Conservation (phyloP, 2,113 vertebrate genomes). For the Cyanoderma ruficeps region DNA sequence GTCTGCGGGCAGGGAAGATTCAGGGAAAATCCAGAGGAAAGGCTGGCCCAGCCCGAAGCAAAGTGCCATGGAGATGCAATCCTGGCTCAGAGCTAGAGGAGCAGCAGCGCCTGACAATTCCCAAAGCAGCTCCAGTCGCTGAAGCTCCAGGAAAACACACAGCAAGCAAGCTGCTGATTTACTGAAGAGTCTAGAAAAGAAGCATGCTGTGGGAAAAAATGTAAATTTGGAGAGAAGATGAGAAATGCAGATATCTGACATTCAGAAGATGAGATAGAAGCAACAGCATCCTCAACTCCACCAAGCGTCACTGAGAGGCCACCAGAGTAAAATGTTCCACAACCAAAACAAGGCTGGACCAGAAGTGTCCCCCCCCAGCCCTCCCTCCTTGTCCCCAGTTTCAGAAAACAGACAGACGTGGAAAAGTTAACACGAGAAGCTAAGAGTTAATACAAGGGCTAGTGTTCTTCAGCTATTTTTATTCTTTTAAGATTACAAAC, state of each 20-base stretch:
- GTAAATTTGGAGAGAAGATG: neutral
- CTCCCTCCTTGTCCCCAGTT: neutral
- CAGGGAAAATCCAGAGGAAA: neutral
- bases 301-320: neutral
- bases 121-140: neutral
- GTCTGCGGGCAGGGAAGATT: neutral
- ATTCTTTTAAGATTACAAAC: neutral
- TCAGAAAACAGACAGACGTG: neutral
- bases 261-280: neutral
- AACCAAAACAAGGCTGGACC: neutral
- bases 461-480: neutral
- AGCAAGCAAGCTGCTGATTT: neutral
- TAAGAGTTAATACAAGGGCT: neutral
- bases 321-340: neutral
- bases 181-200: neutral
- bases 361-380: neutral
- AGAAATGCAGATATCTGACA: neutral
- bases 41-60: neutral
- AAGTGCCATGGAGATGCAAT: rapidly evolving
- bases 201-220: neutral
- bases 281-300: neutral
- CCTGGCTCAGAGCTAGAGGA: neutral
- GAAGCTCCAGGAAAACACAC: neutral
- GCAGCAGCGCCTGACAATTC: neutral
- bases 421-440: neutral